Evolutionary conservation across 2,797 vertebrate species (phyloP).

Genomic region (Characodon lateralis): DNA sequence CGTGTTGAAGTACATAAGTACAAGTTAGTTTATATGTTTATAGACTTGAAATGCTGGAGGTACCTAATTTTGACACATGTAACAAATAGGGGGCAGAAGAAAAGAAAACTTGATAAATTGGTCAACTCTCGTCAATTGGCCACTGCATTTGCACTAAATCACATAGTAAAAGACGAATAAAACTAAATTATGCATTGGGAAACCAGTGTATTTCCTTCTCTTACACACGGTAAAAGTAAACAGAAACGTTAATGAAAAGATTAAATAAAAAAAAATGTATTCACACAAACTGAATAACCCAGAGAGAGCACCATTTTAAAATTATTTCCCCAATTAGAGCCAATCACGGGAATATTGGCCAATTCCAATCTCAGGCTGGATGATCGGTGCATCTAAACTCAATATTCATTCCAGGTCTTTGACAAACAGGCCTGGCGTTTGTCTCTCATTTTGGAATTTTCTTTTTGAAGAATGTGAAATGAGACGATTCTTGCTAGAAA

Average conservation of each 20-base stretch:
- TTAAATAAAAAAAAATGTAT: background rate
- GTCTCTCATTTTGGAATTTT: conserved; percentile 43
- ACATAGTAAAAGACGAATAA: background rate
- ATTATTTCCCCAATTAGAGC: background rate
- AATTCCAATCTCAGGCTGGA: background rate
- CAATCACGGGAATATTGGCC: background rate
- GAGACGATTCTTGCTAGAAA: conserved; percentile 55
- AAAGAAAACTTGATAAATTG: background rate
- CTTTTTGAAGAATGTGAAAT: conserved; percentile 72
- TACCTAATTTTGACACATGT: background rate
- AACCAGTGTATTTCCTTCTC: background rate
- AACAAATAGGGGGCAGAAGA: background rate
- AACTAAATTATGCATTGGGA: background rate
- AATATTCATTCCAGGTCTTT: conserved; percentile 47
- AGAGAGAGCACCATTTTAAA: background rate
- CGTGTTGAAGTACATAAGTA: too few relatives aligned
- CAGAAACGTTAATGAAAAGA: background rate
- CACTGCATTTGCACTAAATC: background rate
- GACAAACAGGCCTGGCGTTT: conserved; percentile 52
- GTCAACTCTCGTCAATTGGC: background rate
- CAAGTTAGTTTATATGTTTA: background rate
- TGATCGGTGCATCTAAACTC: background rate
- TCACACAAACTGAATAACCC: background rate
- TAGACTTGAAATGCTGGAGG: background rate
- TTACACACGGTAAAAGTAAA: background rate